Evolutionary conservation across 2,113 vertebrate species (phyloP).

Genomic region (Lophotis ruficrista): DNA sequence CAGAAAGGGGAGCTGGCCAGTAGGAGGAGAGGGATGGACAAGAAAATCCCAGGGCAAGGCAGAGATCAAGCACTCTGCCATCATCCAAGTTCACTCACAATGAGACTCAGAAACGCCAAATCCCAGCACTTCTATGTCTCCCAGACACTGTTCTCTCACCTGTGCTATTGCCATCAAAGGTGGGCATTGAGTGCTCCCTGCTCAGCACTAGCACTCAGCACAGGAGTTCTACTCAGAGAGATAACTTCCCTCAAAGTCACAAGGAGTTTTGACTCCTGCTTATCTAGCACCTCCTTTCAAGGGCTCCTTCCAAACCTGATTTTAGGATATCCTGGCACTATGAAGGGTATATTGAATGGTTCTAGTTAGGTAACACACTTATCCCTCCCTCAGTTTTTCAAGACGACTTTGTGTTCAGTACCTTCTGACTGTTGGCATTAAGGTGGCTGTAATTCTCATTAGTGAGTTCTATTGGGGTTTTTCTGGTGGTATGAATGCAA

Average conservation of each 20-base stretch:
- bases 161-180: not conserved
- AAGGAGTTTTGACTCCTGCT: not conserved
- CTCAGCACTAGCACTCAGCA: not conserved
- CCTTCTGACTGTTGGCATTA: not conserved
- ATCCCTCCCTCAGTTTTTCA: not conserved
- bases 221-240: not conserved
- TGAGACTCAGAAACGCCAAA: not conserved
- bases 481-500: not conserved
- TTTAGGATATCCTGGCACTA: not conserved
- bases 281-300: not conserved
- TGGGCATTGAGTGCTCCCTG: not conserved
- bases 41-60: not conserved
- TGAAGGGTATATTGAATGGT: not conserved
- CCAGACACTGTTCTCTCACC: rapidly evolving
- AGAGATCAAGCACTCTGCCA: not conserved
- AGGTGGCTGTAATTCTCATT: not conserved
- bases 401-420: not conserved
- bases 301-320: not conserved
- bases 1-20: not conserved
- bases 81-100: not conserved
- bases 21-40: not conserved
- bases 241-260: not conserved
- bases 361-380: not conserved
- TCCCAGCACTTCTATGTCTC: not conserved
- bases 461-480: not conserved